Evolutionary conservation across 2,113 vertebrate genomes (phyloP).

Genomic region (Lophura nycthemera): DNA sequence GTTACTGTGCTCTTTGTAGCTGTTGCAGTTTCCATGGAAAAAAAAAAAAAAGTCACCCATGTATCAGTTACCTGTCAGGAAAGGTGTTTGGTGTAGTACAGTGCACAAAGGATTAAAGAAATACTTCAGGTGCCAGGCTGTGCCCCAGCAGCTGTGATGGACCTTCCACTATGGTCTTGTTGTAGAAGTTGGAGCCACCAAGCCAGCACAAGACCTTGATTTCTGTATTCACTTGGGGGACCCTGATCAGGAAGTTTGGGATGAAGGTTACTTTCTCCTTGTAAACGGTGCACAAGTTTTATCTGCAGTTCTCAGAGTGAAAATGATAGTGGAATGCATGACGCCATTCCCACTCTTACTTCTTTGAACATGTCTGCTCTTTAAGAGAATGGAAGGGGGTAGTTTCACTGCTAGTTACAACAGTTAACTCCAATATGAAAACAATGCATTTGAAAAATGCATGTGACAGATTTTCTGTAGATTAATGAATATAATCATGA

Average conservation of each 20-base stretch:
- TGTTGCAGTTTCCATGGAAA: neutral
- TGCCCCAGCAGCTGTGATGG: neutral
- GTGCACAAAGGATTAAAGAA: neutral
- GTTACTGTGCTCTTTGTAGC: neutral
- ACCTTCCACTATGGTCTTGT: rapidly evolving
- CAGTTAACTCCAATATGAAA: neutral
- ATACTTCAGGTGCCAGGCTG: neutral
- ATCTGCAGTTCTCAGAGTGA: neutral
- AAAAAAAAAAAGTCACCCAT: neutral
- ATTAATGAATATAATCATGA: conserved; percentile 38
- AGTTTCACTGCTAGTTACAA: neutral
- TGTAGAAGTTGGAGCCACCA: neutral
- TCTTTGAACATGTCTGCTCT: neutral
- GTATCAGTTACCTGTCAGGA: neutral
- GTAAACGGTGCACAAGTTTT: neutral
- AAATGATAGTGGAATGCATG: neutral
- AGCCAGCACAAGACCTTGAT: neutral
- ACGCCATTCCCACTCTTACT: neutral
- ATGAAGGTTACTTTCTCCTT: neutral
- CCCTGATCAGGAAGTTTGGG: neutral
- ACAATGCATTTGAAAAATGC: neutral
- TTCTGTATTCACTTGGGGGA: neutral
- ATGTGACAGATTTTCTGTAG: neutral
- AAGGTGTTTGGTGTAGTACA: neutral
- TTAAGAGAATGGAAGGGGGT: neutral